Percentiles rank a stretch among this genome's conserved stretches.
Evolutionary conservation across 2,797 vertebrate genomes (phyloP).

Genomic region (Cheirogaleus major): DNA sequence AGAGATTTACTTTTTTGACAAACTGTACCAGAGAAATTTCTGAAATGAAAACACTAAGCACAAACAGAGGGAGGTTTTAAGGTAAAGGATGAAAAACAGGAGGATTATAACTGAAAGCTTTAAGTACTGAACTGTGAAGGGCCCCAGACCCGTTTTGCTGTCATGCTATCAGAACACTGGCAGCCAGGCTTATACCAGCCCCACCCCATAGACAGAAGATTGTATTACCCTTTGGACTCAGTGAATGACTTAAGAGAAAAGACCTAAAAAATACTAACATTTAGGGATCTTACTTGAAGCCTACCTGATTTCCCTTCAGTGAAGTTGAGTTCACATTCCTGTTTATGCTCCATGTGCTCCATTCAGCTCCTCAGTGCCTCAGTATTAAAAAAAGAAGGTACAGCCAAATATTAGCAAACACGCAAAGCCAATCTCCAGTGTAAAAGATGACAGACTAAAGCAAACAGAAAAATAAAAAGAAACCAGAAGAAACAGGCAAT

Average conservation of each 20-base stretch:
- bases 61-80: not conserved
- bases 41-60: not conserved
- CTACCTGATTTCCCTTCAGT: not conserved
- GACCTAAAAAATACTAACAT: not conserved
- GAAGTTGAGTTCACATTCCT: not conserved
- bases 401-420: not conserved
- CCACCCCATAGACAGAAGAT: not conserved
- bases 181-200: not conserved
- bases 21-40: not conserved
- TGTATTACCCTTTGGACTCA: not conserved
- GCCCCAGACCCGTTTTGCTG: not conserved
- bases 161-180: not conserved
- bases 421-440: not conserved
- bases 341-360: not conserved
- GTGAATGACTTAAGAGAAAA: not conserved
- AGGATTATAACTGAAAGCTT: constrained; percentile 17
- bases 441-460: not conserved
- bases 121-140: not conserved
- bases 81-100: not conserved
- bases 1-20: not conserved
- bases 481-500: not conserved
- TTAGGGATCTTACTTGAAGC: not conserved
- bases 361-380: not conserved
- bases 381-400: not conserved
- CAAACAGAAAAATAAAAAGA: not conserved